Evolutionary conservation across 2,888 invertebrate species (phyloP), one percentile per base, ranked within the genome.

Genomic region (Ornithoptera priamus): DNA sequence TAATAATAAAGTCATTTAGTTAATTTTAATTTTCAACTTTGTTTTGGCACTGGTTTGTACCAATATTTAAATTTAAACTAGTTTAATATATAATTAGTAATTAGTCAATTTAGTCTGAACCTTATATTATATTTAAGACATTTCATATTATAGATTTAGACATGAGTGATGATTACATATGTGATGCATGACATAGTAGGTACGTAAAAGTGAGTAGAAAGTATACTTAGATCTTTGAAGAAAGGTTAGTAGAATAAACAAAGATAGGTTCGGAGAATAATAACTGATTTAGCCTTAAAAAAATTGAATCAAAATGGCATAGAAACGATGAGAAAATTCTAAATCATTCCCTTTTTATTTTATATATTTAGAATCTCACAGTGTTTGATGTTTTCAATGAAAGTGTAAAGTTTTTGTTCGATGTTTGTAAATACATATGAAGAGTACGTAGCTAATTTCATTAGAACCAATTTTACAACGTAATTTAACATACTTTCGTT

Each of bases 81-180:
- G 67, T 68, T 39, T 46, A 30, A 70, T 62, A 71, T 36, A 60
- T 68, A 69, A 62, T 66, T 36, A 67, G 68, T 8, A 20, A 57
- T 57, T 75, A 74, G 73, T 67, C 68, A 62, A 63, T 68, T 67
- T 72, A 72, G 73, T 71, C 71, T 67, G 65, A 68, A 73, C 68
- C 70, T 72, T 68, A 68, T 50, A 63, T 58, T 73, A 67, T 62
- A 60, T 70, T 70, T 70, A 71, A 70, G 65, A 76, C 84, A 81
- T 80, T 75, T 77, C 75, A 76, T 78, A 39, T 39, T 39, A 77
- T 87, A 85, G 84, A 67, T 75, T 84, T 89, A 88, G 88, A 80
- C 78, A 78, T 76, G 79, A 81, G 86, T 87, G 85, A 86, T 85
- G 83, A 78, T 74, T 82, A 81, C 76, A 80, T 78, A 85, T 87